Conservation (phyloP, 1,140 invertebrate genomes). For the roundworm (Caenorhabditis elegans) region WBcel235 BX284606.5:166001-166500, state of each 20-base stretch:
- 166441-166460: too few relatives aligned
- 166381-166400: too few relatives aligned
- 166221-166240: background rate
- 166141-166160: background rate
- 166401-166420: too few relatives aligned
- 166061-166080: background rate
- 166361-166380: too few relatives aligned
- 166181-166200: background rate
- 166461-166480: too few relatives aligned
- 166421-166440: too few relatives aligned
- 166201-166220: background rate
- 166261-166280: background rate
- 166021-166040: background rate
- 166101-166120: background rate
- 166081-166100: background rate
- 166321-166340: background rate
- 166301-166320: background rate
- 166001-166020: too few relatives aligned
- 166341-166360: background rate
- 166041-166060: background rate
- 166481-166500: too few relatives aligned
- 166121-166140: background rate
- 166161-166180: too few relatives aligned
- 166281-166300: too few relatives aligned
- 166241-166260: background rate